Evolutionary conservation across 2,113 vertebrate genomes (phyloP).

Genomic region (Entelurus aequoreus): DNA sequence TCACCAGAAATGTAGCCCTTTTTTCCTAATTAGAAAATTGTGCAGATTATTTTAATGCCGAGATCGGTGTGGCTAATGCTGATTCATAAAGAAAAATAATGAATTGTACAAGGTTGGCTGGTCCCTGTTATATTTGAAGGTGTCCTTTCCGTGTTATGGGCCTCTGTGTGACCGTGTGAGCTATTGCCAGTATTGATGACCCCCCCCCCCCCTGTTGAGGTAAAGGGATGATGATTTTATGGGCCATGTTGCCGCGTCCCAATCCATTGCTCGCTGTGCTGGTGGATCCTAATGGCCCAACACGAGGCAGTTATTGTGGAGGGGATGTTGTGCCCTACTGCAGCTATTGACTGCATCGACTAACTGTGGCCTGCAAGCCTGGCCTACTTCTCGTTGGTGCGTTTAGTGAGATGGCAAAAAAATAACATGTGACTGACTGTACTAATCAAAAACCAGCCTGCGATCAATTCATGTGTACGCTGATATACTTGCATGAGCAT

Average conservation of each 20-base stretch:
- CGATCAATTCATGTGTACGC: not conserved
- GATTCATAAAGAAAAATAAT: not conserved
- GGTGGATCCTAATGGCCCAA: constrained; percentile 47
- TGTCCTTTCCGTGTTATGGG: constrained; percentile 3
- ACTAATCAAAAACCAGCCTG: not conserved
- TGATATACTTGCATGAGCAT: not conserved
- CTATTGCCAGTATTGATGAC: constrained; percentile 26
- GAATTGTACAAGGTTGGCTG: constrained; percentile 18
- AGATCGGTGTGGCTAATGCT: not conserved
- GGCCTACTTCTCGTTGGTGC: constrained; percentile 55
- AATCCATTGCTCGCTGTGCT: constrained; percentile 54
- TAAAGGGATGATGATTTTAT: constrained; percentile 47
- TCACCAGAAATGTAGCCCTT: too few species aligned
- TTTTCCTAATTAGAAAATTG: too few species aligned
- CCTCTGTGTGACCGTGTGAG: constrained; percentile 12
- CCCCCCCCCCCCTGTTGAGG: constrained; percentile 6
- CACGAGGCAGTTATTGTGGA: constrained; percentile 16
- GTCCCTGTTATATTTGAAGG: not conserved
- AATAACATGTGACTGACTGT: constrained; percentile 9
- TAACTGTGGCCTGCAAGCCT: constrained; percentile 32
- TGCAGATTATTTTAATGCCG: too few species aligned
- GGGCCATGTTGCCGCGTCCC: constrained; percentile 42
- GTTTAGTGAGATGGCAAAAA: constrained; percentile 27
- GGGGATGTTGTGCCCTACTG: constrained; percentile 33
- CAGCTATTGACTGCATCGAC: constrained; percentile 50